Evolutionary conservation across 2,797 vertebrate genomes (phyloP).

Genomic region (Acanthurus lineatus): DNA sequence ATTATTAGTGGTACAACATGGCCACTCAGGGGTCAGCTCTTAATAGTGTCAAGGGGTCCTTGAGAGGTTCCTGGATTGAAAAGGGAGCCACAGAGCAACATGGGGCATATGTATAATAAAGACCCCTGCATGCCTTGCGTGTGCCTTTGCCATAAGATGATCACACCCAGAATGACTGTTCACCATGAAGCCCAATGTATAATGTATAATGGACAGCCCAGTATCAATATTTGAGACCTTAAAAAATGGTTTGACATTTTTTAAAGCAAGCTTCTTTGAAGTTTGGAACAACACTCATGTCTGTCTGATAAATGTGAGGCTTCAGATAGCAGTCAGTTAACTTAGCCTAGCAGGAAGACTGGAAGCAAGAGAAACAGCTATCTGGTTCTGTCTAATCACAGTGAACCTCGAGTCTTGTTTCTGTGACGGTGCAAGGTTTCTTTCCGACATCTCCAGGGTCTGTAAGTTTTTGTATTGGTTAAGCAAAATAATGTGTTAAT

Average conservation of each 20-base stretch:
- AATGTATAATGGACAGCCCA: no score
- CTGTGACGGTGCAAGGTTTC: neutral
- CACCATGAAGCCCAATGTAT: no score
- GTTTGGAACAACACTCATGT: neutral
- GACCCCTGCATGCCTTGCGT: constrained; percentile 13
- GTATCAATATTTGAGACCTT: neutral
- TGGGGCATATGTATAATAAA: constrained; percentile 35
- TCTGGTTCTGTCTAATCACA: constrained; percentile 1
- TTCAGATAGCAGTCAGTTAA: neutral
- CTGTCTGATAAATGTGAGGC: constrained; percentile 1
- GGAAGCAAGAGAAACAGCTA: neutral
- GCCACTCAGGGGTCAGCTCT: constrained; percentile 35
- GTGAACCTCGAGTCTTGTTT: neutral
- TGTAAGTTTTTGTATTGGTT: no score
- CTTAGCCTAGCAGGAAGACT: neutral
- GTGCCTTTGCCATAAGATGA: constrained; percentile 24
- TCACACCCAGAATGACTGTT: neutral
- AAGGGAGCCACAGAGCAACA: constrained; percentile 47
- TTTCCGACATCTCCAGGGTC: neutral
- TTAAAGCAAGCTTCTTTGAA: neutral
- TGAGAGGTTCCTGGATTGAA: constrained; percentile 44
- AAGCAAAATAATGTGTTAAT: no score
- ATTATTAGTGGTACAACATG: constrained; percentile 28
- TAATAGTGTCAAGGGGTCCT: constrained; percentile 35
- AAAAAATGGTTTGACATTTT: constrained; percentile 15